Conservation (phyloP, 2,797 vertebrate species). For the Rousettus madagascariensis region DNA sequence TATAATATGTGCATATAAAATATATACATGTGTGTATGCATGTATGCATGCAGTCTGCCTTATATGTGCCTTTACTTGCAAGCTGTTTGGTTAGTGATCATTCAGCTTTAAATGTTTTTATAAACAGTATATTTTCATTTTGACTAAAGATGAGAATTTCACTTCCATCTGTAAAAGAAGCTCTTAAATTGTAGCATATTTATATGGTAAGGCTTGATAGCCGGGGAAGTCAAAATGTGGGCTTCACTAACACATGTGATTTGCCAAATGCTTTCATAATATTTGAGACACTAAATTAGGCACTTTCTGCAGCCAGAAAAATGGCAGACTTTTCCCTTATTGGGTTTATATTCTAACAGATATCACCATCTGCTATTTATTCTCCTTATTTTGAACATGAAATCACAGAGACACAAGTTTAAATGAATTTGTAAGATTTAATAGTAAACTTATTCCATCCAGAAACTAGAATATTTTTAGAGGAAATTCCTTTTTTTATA, state of each 20-base stretch:
- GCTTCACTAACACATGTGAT: background rate
- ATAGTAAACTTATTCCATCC: constrained; percentile 14
- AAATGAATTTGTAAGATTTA: constrained; percentile 40
- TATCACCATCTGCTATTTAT: constrained; percentile 68
- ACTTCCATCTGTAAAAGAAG: constrained; percentile 49
- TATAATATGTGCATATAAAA: background rate
- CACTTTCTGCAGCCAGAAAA: constrained; percentile 56
- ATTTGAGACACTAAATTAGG: constrained; percentile 54
- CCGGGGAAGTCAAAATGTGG: constrained; percentile 1
- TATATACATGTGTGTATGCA: background rate
- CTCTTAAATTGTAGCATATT: constrained; percentile 38
- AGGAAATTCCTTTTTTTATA: background rate
- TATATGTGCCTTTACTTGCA: background rate
- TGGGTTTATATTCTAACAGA: constrained; percentile 58
- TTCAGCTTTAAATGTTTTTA: constrained; percentile 35
- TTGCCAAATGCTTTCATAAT: constrained; percentile 57
- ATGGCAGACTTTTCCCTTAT: constrained; percentile 31
- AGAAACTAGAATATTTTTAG: background rate
- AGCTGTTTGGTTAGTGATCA: constrained; percentile 21
- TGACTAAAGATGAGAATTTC: background rate
- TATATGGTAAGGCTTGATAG: background rate
- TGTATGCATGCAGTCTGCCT: background rate
- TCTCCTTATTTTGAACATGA: constrained; percentile 55
- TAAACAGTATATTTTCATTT: constrained; percentile 47
- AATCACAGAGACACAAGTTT: constrained; percentile 52